Evolutionary conservation across 2,113 vertebrate genomes (phyloP).

Genomic region (Stegostoma tigrinum): DNA sequence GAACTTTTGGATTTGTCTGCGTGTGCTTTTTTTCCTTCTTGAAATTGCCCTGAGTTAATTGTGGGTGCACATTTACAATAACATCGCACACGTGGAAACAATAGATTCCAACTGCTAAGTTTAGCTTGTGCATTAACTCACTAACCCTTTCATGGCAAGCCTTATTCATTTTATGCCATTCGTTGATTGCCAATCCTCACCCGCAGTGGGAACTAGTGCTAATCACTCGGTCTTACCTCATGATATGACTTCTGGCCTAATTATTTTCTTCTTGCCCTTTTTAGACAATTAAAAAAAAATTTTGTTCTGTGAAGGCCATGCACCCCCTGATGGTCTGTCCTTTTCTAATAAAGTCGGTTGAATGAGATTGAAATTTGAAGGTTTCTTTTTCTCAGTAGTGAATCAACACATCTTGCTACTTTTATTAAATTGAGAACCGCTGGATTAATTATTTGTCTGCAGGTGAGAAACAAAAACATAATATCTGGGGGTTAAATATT

Average conservation of each 20-base stretch:
- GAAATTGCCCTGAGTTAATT: background rate
- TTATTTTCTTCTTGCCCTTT: background rate
- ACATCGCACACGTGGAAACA: background rate
- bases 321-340: background rate
- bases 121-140: background rate
- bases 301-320: background rate
- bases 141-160: background rate
- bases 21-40: background rate
- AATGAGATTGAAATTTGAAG: background rate
- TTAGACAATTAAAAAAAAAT: background rate
- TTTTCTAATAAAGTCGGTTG: background rate
- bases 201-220: background rate
- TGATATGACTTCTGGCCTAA: background rate
- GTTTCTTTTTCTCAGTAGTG: background rate
- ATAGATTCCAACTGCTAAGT: background rate
- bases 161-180: background rate
- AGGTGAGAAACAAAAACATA: background rate
- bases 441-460: background rate
- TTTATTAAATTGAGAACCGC: background rate
- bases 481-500: background rate
- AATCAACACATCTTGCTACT: background rate
- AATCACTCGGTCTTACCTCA: background rate
- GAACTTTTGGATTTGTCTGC: background rate
- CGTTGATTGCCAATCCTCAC: background rate
- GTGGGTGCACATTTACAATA: background rate